phyloP scores from a whole-genome alignment of 2,797 vertebrate species.

The Neosilurus mollespiculum region DNA sequence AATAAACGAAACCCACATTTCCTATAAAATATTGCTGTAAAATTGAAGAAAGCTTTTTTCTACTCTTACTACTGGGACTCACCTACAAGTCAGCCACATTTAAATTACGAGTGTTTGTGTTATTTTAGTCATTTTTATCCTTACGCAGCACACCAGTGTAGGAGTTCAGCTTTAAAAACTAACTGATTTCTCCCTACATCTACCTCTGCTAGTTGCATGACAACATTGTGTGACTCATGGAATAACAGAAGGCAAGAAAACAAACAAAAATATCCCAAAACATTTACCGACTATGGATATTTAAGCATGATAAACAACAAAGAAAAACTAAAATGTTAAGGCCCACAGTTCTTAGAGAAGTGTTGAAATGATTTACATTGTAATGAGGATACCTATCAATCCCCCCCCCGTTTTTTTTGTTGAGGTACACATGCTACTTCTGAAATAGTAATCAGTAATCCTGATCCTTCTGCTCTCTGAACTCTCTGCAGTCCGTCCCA shows the following conservation, averaged over 20 bases:
- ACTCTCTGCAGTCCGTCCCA: too few relatives aligned
- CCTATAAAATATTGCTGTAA: neutral
- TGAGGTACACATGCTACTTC: too few relatives aligned
- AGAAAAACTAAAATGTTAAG: neutral
- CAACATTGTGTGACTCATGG: neutral
- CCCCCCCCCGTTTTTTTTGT: too few relatives aligned
- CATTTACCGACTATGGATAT: neutral
- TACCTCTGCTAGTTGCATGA: neutral
- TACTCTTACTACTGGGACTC: neutral
- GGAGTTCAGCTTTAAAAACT: neutral
- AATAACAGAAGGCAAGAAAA: neutral
- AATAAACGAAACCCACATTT: neutral
- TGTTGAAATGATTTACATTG: neutral
- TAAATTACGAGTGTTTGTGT: neutral
- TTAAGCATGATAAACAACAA: neutral
- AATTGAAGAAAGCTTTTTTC: neutral
- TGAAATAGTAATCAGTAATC: too few relatives aligned
- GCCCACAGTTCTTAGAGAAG: neutral
- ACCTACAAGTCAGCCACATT: neutral
- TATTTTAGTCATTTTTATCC: constrained; percentile 10
- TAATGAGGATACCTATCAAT: too few relatives aligned
- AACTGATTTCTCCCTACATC: neutral
- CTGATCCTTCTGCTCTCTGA: too few relatives aligned
- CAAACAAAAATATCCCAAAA: neutral
- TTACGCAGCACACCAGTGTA: neutral